Base-by-base conservation (phyloP, 1,140 invertebrate genomes). In the Cydia fagiglandana region DNA sequence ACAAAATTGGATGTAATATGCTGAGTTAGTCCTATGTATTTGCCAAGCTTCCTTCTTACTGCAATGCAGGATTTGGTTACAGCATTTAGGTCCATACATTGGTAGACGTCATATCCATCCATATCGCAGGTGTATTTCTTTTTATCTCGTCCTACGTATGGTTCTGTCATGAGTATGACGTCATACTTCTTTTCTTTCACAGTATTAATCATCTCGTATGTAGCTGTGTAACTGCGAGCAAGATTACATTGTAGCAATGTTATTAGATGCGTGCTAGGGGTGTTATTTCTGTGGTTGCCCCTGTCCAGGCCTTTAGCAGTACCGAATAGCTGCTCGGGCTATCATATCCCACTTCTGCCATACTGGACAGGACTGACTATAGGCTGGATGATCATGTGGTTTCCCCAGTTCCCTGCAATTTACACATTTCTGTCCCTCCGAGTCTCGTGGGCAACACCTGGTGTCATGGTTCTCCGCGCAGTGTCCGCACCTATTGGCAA, bases 381-480 rank as follows among this genome's bases (percentile, higher is more conserved):
- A 56, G 4, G 50, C 50, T 3, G n/a, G 15, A 4, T 56, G 50
- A 56, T 5, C 7, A 56, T 56, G 50, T 0, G 15, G 15, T 17
- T 7, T n/a, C 5, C n/a, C n/a, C 50, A 17, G 4, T 7, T 56
- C 50, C 1, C 15, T 3, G 7, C 50, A 56, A n/a, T 56, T 56
- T 5, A 15, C n/a, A 7, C 50, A 56, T 3, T 7, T 5, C 4
- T n/a, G 50, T 4, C 2, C 50, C n/a, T 3, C 4, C 15, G 4
- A 13, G n/a, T n/a, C 7, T 5, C n/a, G 15, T 5, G 34, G 56
- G 64, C 74, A 75, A 15, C 15, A 10, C 1, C 74, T 5, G 13
- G 74, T 66, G 64, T 75, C 74, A n/a, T 75, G 61, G 5, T 1
- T 3, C 4, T 47, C 61, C 9, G 56, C 34, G 41, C 74, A 75